Evolutionary conservation across 2,888 invertebrate genomes (phyloP).

Genomic region (Hirtodrosophila confusa): DNA sequence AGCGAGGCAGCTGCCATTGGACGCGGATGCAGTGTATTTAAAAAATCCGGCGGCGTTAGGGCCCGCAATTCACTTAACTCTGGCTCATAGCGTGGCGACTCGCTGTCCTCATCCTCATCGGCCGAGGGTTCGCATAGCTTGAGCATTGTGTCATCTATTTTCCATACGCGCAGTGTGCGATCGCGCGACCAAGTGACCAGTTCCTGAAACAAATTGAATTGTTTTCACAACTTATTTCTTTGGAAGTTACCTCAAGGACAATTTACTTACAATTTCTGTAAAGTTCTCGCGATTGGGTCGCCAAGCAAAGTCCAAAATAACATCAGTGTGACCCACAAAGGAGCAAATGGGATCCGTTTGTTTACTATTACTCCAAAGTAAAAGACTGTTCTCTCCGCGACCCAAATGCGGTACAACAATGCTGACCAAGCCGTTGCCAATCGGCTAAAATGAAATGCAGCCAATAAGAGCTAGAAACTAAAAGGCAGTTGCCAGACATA

Average conservation of each 20-base stretch:
- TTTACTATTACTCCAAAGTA: conserved; percentile 90
- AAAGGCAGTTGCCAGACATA: conserved; percentile 68
- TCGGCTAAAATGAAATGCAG: conserved; percentile 86
- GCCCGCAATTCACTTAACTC: conserved; percentile 74
- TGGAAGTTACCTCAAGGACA: too few species aligned
- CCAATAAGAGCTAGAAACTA: not conserved
- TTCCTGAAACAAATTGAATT: conserved; percentile 84
- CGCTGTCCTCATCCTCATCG: conserved; percentile 59
- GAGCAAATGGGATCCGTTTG: conserved; percentile 93
- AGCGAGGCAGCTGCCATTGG: conserved; percentile 63
- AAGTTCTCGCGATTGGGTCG: conserved; percentile 87
- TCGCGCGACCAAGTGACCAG: conserved; percentile 98
- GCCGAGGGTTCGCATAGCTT: conserved; percentile 88
- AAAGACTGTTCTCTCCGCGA: conserved; percentile 92
- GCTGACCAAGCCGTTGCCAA: conserved; percentile 95
- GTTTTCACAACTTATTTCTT: too few species aligned
- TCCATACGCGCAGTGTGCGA: conserved; percentile 95
- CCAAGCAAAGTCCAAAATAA: conserved; percentile 98
- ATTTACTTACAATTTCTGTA: conserved; percentile 78
- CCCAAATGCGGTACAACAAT: conserved; percentile 96
- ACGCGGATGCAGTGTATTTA: conserved; percentile 73
- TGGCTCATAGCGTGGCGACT: conserved; percentile 68
- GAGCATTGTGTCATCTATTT: conserved; percentile 92
- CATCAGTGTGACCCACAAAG: conserved; percentile 97
- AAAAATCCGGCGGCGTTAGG: conserved; percentile 72